These are phyloP conservation scores for Lymantria monacha DNA, from an alignment of 2,888 invertebrate genomes.

Conservation along the genomic window DNA sequence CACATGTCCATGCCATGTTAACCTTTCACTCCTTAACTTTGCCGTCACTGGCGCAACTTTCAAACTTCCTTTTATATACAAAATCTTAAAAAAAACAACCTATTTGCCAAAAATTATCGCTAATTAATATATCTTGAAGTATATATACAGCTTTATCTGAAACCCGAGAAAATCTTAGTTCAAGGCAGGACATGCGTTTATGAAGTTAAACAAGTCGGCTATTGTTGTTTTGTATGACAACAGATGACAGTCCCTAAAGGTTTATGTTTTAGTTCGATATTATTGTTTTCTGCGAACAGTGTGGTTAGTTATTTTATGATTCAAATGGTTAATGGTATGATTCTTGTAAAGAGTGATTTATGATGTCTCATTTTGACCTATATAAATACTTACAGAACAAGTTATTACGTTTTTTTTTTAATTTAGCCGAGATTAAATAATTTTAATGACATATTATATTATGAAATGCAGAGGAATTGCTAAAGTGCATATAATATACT, in stretches of 20 bases:
- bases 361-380: too few species aligned
- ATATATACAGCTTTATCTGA: constrained; percentile 2
- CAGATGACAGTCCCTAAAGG: constrained; percentile 31
- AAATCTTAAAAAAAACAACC: too few species aligned
- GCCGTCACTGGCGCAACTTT: too few species aligned
- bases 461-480: too few species aligned
- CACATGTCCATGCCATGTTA: too few species aligned
- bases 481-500: too few species aligned
- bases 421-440: too few species aligned
- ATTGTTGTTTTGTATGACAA: constrained; percentile 51
- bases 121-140: constrained; percentile 7
- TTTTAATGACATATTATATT: too few species aligned
- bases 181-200: constrained; percentile 55
- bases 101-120: neutral
- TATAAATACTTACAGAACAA: too few species aligned
- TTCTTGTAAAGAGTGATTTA: neutral
- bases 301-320: neutral
- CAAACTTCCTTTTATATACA: too few species aligned
- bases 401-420: too few species aligned
- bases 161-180: constrained; percentile 54
- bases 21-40: too few species aligned
- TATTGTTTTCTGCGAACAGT: constrained; percentile 10
- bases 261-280: constrained; percentile 17
- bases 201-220: constrained; percentile 49
- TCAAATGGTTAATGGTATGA: neutral